phyloP scores from a whole-genome alignment of 2,888 invertebrate genomes.

The Chamaedrilus cognettii region DNA sequence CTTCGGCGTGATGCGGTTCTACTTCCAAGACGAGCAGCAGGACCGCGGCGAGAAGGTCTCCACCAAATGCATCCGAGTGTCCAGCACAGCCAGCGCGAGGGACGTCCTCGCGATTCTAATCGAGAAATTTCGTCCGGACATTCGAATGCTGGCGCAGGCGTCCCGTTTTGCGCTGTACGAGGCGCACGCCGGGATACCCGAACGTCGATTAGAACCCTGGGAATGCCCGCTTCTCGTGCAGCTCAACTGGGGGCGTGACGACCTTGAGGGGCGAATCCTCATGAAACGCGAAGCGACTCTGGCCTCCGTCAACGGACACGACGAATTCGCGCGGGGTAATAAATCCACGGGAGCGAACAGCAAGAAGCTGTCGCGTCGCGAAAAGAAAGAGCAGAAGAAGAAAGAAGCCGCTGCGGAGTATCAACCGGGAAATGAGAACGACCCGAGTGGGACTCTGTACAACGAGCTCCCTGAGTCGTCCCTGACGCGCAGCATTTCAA shows the following conservation, averaged over 20 bases:
- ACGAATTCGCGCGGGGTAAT: not conserved
- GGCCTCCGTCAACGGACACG: not conserved
- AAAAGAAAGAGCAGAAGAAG: conserved; percentile 87
- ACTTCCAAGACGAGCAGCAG: conserved; percentile 96
- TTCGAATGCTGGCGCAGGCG: conserved; percentile 84
- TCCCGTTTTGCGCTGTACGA: conserved; percentile 64
- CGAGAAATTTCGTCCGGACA: conserved; percentile 99
- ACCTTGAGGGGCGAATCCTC: conserved; percentile 95
- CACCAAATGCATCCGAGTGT: conserved; percentile 97
- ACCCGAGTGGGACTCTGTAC: conserved; percentile 56
- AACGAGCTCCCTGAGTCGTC: conserved; percentile 92
- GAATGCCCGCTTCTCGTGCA: conserved; percentile 97
- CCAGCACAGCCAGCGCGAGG: conserved; percentile 92
- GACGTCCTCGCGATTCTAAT: conserved; percentile 94
- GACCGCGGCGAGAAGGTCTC: conserved; percentile 94
- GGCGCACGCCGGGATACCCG: conserved; percentile 76
- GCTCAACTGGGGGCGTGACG: conserved; percentile 99
- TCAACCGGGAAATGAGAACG: conserved; percentile 64
- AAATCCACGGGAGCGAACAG: conserved; percentile 56
- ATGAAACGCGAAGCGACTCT: conserved; percentile 67
- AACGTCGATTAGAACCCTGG: conserved; percentile 83
- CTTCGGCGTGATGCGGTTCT: conserved; percentile 99
- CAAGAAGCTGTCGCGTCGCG: conserved; percentile 92
- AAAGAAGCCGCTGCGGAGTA: conserved; percentile 61
- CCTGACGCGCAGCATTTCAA: conserved; percentile 98